These are phyloP conservation scores for Laterallus jamaicensis DNA, from an alignment of 2,113 vertebrate species.

Conservation along the genomic window DNA sequence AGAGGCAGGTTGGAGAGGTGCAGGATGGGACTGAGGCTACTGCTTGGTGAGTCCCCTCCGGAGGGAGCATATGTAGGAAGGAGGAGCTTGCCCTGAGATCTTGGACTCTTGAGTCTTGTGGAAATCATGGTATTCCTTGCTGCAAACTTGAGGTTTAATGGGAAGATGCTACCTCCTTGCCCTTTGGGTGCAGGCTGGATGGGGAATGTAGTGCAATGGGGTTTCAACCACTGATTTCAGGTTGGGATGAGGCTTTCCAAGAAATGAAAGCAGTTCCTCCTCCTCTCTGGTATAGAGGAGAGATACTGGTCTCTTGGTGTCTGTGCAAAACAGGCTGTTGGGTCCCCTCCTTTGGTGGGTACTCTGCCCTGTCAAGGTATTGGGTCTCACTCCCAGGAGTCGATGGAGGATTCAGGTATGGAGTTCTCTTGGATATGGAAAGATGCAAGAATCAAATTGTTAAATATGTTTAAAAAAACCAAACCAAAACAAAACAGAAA, in stretches of 20 bases:
- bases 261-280: not conserved
- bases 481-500: not conserved
- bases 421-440: not conserved
- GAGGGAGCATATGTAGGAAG: not conserved
- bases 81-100: not conserved
- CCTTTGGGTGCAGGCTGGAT: not conserved
- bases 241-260: not conserved
- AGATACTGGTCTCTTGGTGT: no score
- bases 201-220: accelerated
- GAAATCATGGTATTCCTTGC: not conserved
- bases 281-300: not conserved
- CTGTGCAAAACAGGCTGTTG: not conserved
- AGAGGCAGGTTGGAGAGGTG: not conserved
- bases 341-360: not conserved
- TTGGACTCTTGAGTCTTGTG: not conserved
- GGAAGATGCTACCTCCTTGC: not conserved
- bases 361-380: not conserved
- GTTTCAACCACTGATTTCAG: not conserved
- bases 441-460: not conserved
- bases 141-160: not conserved
- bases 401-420: not conserved
- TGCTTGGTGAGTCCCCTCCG: not conserved
- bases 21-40: not conserved
- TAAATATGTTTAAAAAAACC: not conserved
- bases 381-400: not conserved